A percentile compares a stretch with the other conserved stretches of the same genome.
phyloP scores from a whole-genome alignment of 2,888 invertebrate species.

The Colostygia pectinataria region DNA sequence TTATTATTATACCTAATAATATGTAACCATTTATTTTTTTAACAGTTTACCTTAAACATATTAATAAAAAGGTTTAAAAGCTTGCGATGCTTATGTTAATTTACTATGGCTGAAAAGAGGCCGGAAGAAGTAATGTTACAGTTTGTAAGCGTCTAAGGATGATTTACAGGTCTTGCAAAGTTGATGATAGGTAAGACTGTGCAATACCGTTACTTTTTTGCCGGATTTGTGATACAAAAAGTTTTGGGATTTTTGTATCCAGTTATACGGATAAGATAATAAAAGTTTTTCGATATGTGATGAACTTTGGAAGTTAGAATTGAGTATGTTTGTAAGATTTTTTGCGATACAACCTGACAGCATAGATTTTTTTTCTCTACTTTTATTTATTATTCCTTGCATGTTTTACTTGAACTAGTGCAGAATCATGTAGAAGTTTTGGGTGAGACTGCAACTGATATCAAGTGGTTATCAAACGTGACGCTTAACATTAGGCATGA shows the following conservation, averaged over 20 bases:
- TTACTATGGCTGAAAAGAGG: slow-evolving; percentile 25
- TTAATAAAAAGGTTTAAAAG: no score
- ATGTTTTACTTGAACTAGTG: no score
- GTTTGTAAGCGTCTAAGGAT: slow-evolving; percentile 69
- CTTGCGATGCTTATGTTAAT: background rate
- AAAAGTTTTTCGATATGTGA: slow-evolving; percentile 15
- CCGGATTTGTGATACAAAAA: slow-evolving; percentile 41
- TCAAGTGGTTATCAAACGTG: no score
- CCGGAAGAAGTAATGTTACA: slow-evolving; percentile 65
- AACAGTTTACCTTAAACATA: no score
- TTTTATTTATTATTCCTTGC: no score
- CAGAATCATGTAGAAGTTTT: no score
- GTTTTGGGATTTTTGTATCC: slow-evolving; percentile 12
- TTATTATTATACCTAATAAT: no score
- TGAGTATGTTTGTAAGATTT: background rate
- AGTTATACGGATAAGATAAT: slow-evolving; percentile 5
- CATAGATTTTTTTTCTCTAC: no score
- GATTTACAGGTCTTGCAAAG: slow-evolving; percentile 71
- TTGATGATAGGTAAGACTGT: slow-evolving; percentile 50
- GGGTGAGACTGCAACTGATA: no score
- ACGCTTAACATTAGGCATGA: no score
- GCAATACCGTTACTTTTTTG: slow-evolving; percentile 49
- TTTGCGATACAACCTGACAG: no score
- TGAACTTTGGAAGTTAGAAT: background rate
- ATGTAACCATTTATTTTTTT: no score